Conservation (phyloP, 2,888 invertebrate species). For the Nephrotoma appendiculata region DNA sequence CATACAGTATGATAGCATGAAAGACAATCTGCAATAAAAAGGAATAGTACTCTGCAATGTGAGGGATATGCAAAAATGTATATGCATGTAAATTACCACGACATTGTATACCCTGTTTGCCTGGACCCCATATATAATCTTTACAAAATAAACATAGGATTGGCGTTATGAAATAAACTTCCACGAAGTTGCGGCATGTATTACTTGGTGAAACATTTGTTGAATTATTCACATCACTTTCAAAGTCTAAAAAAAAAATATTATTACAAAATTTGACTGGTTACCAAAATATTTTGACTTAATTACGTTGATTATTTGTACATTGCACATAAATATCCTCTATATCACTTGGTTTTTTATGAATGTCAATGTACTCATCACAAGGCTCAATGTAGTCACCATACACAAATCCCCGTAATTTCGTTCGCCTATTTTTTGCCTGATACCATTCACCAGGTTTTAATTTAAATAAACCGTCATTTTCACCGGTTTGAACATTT, state of each 20-base stretch:
- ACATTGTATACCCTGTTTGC: conserved; percentile 11
- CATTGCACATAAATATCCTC: conserved; percentile 4
- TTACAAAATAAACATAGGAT: conserved; percentile 12
- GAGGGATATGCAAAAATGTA: not conserved
- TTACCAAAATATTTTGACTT: not conserved
- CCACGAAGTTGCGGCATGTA: conserved; percentile 10
- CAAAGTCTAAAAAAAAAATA: not conserved
- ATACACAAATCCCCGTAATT: not conserved
- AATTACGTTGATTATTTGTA: conserved; percentile 1
- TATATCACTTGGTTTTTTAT: not conserved
- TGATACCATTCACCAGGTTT: not conserved
- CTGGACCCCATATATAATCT: conserved; percentile 13
- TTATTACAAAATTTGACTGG: not conserved
- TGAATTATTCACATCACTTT: not conserved
- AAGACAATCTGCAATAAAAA: conserved; percentile 16
- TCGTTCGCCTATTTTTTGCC: not conserved
- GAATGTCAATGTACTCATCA: not conserved
- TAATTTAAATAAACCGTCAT: not conserved
- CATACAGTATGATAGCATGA: conserved; percentile 16
- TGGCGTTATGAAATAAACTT: conserved; percentile 11
- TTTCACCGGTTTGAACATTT: not conserved
- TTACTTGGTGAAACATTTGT: not conserved
- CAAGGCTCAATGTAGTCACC: not conserved
- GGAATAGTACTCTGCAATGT: not conserved
- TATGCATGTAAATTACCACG: conserved; percentile 4